Conservation (phyloP, 2,888 invertebrate species). For the Epinotia ramella region DNA sequence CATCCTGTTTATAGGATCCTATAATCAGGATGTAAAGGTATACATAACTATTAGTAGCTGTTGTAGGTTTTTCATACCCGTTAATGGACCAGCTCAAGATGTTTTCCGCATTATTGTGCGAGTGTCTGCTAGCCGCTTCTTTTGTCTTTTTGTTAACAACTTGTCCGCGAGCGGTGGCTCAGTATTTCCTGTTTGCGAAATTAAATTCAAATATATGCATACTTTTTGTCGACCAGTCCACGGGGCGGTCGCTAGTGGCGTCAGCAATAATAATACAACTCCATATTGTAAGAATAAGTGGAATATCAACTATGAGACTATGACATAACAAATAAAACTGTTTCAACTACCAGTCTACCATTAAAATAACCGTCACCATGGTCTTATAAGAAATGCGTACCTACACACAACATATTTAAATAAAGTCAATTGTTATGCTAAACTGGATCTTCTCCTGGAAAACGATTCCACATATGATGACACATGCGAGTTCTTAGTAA, state of each 20-base stretch:
- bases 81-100: constrained; percentile 35
- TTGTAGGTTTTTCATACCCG: constrained; percentile 30
- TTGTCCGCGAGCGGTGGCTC: constrained; percentile 62
- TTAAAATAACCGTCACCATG: too few relatives aligned
- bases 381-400: too few relatives aligned
- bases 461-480: constrained; percentile 9
- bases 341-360: neutral
- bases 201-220: constrained; percentile 82
- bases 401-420: too few relatives aligned
- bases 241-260: constrained; percentile 51
- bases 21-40: constrained; percentile 6
- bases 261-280: constrained; percentile 40
- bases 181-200: constrained; percentile 80
- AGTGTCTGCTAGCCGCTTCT: constrained; percentile 52
- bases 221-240: constrained; percentile 76
- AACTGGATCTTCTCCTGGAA: neutral
- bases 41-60: neutral
- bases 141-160: constrained; percentile 59
- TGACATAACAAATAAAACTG: neutral
- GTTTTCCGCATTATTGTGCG: constrained; percentile 44
- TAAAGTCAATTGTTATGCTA: too few relatives aligned
- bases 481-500: constrained; percentile 28
- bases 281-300: neutral
- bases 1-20: too few relatives aligned
- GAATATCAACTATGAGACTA: neutral